Evolutionary conservation across 2,797 vertebrate genomes (phyloP).

Genomic region (Acipenser ruthenus): DNA sequence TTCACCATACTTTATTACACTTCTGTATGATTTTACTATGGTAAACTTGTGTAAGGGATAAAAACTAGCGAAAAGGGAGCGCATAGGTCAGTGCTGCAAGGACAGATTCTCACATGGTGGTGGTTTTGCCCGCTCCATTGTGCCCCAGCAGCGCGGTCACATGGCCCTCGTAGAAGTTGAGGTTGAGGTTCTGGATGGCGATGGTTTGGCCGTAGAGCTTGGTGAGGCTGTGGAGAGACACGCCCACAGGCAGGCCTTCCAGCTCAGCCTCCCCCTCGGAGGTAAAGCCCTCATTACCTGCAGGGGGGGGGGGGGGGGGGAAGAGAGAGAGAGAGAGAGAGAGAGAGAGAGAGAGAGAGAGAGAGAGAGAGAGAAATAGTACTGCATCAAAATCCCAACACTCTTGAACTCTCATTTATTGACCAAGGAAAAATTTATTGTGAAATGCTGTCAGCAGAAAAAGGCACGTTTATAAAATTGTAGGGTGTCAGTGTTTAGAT

Average conservation of each 20-base stretch:
- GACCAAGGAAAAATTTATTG: too few species aligned
- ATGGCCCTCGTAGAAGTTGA: slow-evolving; percentile 88
- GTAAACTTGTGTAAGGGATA: too few species aligned
- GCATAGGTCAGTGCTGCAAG: too few species aligned
- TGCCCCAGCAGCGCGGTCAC: slow-evolving; percentile 90
- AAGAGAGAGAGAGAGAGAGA: not conserved
- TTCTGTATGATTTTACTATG: too few species aligned
- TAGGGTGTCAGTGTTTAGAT: too few species aligned
- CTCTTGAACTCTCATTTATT: too few species aligned
- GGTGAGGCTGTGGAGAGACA: slow-evolving; percentile 74
- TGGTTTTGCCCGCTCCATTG: slow-evolving; percentile 96
- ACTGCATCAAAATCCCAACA: too few species aligned
- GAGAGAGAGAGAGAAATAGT: slow-evolving; percentile 7
- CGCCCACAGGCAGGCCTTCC: slow-evolving; percentile 70
- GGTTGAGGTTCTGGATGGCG: slow-evolving; percentile 80
- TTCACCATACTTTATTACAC: too few species aligned
- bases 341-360: not conserved
- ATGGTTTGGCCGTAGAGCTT: slow-evolving; percentile 75
- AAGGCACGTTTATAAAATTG: too few species aligned
- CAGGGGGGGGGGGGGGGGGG: slow-evolving; percentile 32
- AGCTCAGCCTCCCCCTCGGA: slow-evolving; percentile 65
- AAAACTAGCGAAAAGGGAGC: too few species aligned
- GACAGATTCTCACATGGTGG: slow-evolving; percentile 73
- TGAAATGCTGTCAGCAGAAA: too few species aligned
- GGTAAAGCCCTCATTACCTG: slow-evolving; percentile 48